Conservation (phyloP, 1,140 invertebrate species). For the Episyrphus balteatus region DNA sequence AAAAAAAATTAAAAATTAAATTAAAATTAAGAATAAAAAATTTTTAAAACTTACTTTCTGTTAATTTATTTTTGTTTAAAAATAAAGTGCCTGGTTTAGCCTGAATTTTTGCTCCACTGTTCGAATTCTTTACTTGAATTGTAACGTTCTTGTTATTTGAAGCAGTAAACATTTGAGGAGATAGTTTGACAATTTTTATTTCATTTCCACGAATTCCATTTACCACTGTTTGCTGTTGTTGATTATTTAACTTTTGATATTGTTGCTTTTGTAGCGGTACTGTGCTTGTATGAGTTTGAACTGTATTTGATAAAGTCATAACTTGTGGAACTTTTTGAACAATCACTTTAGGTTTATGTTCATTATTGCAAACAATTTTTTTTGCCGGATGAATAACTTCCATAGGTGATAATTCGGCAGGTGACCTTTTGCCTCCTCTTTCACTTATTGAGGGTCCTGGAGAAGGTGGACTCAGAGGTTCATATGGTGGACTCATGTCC, state of each 20-base stretch:
- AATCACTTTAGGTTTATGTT: neutral
- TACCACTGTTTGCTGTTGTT: neutral
- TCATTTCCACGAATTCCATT: neutral
- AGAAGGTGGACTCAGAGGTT: conserved; percentile 17
- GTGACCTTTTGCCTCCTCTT: neutral
- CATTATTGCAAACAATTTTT: neutral
- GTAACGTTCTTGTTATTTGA: conserved; percentile 1
- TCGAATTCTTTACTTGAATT: conserved; percentile 2
- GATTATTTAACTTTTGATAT: neutral
- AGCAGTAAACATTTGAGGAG: neutral
- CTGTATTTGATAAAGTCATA: neutral
- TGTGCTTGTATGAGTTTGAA: too few species aligned
- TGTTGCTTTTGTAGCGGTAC: too few species aligned
- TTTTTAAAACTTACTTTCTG: conserved; percentile 17
- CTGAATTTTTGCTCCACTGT: neutral
- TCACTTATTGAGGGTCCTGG: conserved; percentile 5
- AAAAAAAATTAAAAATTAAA: neutral
- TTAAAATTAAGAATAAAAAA: neutral
- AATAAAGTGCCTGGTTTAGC: conserved; percentile 3
- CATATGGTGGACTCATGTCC: conserved; percentile 27
- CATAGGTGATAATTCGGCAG: neutral
- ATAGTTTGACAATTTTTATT: conserved; percentile 2
- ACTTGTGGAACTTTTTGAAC: neutral
- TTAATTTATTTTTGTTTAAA: conserved; percentile 20
- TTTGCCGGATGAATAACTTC: neutral